Evolutionary conservation across 1,140 invertebrate species (phyloP).

Genomic region (Cyclargus thomasi): DNA sequence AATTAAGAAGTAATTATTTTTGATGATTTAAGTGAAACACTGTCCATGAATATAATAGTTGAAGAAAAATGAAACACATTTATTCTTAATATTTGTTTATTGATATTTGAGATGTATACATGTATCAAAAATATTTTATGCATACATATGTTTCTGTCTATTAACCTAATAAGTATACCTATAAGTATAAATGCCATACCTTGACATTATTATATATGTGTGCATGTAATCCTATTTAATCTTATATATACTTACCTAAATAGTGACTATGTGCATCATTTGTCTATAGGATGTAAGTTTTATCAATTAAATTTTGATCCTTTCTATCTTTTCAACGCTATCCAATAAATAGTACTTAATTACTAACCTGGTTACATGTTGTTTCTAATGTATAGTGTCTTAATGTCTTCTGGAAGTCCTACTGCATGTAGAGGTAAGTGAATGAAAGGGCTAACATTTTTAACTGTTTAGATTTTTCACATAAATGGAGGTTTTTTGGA

Average conservation of each 20-base stretch:
- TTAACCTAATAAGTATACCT: slow-evolving; percentile 9
- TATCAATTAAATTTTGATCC: slow-evolving; percentile 49
- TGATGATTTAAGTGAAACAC: slow-evolving; percentile 11
- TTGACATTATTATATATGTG: slow-evolving; percentile 20
- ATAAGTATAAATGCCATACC: slow-evolving; percentile 11
- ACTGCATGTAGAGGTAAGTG: too few relatives aligned
- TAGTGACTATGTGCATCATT: slow-evolving; percentile 25
- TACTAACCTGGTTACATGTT: neutral
- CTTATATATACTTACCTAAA: slow-evolving; percentile 26
- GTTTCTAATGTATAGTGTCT: neutral
- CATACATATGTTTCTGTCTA: neutral
- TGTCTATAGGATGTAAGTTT: slow-evolving; percentile 43
- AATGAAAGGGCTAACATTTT: too few relatives aligned
- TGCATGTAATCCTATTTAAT: slow-evolving; percentile 22
- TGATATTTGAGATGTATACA: neutral
- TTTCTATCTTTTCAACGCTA: slow-evolving; percentile 36
- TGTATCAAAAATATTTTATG: neutral
- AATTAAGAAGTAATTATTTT: slow-evolving; percentile 4
- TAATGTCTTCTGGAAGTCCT: neutral
- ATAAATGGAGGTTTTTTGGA: too few relatives aligned
- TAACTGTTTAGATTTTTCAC: too few relatives aligned
- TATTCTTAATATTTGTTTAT: slow-evolving; percentile 10
- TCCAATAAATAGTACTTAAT: slow-evolving; percentile 22
- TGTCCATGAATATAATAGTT: slow-evolving; percentile 10
- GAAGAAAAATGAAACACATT: neutral